A percentile compares a stretch with the other conserved stretches of the same genome.
Conservation (phyloP, 1,140 invertebrate genomes). For the Lepidurus packardi region DNA sequence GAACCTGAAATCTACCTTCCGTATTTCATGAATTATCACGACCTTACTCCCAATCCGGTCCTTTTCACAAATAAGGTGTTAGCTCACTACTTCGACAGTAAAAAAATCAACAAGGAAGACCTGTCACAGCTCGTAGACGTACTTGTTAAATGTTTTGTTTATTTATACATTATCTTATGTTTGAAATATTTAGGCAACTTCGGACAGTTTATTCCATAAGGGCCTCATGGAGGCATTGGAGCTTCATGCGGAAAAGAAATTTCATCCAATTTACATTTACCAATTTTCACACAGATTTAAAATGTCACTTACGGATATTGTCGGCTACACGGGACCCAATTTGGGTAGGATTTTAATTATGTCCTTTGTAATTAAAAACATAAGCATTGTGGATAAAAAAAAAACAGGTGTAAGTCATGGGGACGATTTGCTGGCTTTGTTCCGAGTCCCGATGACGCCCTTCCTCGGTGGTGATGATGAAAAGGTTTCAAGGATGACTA, state of each 20-base stretch:
- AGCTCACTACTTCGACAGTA: neutral
- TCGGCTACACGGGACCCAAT: neutral
- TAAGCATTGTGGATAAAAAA: neutral
- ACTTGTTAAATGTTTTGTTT: neutral
- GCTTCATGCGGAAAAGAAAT: neutral
- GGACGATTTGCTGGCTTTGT: constrained; percentile 12
- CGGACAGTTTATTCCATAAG: constrained; percentile 11
- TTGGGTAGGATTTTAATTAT: neutral
- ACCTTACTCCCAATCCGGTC: neutral
- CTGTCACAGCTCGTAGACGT: neutral
- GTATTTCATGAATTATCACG: constrained; percentile 6
- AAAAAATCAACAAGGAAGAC: neutral
- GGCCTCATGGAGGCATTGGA: constrained; percentile 11
- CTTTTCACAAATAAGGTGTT: neutral
- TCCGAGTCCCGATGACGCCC: neutral
- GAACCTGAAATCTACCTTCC: constrained; percentile 24
- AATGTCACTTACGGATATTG: neutral
- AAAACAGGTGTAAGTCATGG: constrained; percentile 11
- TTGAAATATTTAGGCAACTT: neutral
- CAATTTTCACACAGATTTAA: constrained; percentile 11
- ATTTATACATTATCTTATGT: neutral
- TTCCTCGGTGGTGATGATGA: neutral
- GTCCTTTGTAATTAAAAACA: too few relatives aligned
- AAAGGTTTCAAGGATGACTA: constrained; percentile 6
- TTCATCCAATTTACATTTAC: neutral